Conservation (phyloP, 2,888 invertebrate genomes). For the Drosophila lutescens region DNA sequence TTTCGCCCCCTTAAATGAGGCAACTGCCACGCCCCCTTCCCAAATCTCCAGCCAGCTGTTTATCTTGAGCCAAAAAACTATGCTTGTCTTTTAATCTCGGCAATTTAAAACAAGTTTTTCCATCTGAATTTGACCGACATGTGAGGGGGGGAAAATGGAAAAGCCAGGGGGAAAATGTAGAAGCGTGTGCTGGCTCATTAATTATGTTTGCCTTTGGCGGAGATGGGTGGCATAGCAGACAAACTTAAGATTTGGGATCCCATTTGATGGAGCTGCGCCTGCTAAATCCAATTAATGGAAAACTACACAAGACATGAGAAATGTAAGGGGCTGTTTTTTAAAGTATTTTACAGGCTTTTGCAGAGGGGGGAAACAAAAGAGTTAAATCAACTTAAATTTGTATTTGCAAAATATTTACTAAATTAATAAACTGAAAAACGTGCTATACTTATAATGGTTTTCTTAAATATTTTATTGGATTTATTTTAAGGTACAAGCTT, state of each 20-base stretch:
- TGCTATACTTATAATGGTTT: background rate
- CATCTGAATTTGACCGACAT: slow-evolving; percentile 29
- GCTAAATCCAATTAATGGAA: slow-evolving; percentile 23
- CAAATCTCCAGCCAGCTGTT: slow-evolving; percentile 14
- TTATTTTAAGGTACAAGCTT: too few species aligned
- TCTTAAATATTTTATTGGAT: background rate
- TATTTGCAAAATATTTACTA: too few species aligned
- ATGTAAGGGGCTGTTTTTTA: background rate
- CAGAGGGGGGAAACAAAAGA: background rate
- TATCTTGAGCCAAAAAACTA: slow-evolving; percentile 66
- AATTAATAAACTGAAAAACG: background rate
- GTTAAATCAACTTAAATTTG: background rate
- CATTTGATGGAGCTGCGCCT: slow-evolving; percentile 5
- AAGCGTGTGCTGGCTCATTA: slow-evolving; percentile 65
- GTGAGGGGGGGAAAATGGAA: slow-evolving; percentile 18
- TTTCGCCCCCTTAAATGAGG: background rate
- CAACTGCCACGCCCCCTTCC: background rate
- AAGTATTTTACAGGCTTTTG: background rate
- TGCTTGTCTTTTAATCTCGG: slow-evolving; percentile 70
- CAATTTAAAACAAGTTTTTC: slow-evolving; percentile 77
- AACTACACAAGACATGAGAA: slow-evolving; percentile 1
- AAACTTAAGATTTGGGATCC: slow-evolving; percentile 23
- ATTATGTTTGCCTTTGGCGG: slow-evolving; percentile 56
- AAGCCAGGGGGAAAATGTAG: slow-evolving; percentile 1
- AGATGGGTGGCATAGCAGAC: slow-evolving; percentile 6